Evolutionary conservation across 2,888 invertebrate species (phyloP).

Genomic region (Blastobasis adustella): DNA sequence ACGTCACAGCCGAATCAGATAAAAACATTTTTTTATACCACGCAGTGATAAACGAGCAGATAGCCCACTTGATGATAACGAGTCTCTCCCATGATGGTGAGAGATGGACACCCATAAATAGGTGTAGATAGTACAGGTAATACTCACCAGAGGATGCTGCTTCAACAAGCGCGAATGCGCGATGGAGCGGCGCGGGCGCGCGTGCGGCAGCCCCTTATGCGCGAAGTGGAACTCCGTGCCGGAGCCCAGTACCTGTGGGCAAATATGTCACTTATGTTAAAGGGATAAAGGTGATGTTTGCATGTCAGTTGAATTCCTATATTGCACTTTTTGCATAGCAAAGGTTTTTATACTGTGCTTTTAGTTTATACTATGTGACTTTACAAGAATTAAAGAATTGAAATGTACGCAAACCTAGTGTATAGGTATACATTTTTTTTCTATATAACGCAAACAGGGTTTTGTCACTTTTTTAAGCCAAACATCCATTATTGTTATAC

Average conservation of each 20-base stretch:
- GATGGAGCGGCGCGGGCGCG: constrained; percentile 90
- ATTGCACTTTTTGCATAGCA: no score
- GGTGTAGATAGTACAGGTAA: not conserved
- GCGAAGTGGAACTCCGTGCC: constrained; percentile 95
- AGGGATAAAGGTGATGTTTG: no score
- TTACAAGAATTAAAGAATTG: not conserved
- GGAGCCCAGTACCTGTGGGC: constrained; percentile 88
- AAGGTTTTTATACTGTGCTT: not conserved
- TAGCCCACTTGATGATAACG: no score
- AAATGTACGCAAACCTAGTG: not conserved
- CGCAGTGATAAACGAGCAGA: no score
- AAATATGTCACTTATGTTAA: constrained; percentile 1
- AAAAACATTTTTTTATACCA: no score
- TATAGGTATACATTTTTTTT: not conserved
- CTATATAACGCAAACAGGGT: no score
- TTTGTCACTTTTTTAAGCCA: no score
- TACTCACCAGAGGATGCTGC: constrained; percentile 93
- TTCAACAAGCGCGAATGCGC: constrained; percentile 90
- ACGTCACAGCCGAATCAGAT: no score
- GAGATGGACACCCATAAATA: no score
- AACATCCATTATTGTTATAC: no score
- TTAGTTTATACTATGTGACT: not conserved
- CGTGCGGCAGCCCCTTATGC: constrained; percentile 92
- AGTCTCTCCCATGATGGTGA: no score
- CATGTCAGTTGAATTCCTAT: no score